A percentile compares a stretch with the other conserved stretches of the same genome.
Evolutionary conservation across 2,797 vertebrate genomes (phyloP).

Genomic region (Schizothorax lantsangensis): DNA sequence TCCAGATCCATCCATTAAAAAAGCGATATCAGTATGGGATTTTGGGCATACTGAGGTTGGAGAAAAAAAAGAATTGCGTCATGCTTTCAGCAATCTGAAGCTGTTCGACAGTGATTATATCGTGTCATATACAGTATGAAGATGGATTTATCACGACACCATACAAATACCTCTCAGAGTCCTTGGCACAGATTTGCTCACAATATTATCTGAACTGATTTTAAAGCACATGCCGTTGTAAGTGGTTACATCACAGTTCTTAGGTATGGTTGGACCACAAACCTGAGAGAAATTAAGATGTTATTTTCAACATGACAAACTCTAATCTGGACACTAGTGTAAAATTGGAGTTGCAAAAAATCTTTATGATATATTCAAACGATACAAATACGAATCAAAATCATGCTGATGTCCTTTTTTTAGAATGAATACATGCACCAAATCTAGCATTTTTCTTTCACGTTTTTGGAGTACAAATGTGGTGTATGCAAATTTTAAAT

Average conservation of each 20-base stretch:
- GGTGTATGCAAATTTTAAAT: no score
- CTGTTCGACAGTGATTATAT: neutral
- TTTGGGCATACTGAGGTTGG: slow-evolving; percentile 65
- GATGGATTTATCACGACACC: neutral
- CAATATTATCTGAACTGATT: accelerated
- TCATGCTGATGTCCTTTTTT: no score
- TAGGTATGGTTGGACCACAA: slow-evolving; percentile 78
- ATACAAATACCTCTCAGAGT: slow-evolving; percentile 58
- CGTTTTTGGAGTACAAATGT: neutral
- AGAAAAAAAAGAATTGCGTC: neutral
- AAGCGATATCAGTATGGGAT: slow-evolving; percentile 70
- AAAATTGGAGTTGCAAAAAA: neutral
- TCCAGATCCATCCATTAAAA: slow-evolving; percentile 78
- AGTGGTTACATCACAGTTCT: slow-evolving; percentile 71
- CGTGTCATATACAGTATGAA: neutral
- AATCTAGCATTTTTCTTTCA: neutral
- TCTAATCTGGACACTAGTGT: neutral
- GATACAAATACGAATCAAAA: no score
- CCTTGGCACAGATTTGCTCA: neutral
- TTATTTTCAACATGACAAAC: neutral
- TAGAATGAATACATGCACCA: neutral
- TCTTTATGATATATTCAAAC: neutral
- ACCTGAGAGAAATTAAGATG: slow-evolving; percentile 60
- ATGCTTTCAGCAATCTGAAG: neutral
- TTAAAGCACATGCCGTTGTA: slow-evolving; percentile 72